Base-by-base conservation (phyloP, 2,113 vertebrate genomes). In the Austrofundulus limnaeus region DNA sequence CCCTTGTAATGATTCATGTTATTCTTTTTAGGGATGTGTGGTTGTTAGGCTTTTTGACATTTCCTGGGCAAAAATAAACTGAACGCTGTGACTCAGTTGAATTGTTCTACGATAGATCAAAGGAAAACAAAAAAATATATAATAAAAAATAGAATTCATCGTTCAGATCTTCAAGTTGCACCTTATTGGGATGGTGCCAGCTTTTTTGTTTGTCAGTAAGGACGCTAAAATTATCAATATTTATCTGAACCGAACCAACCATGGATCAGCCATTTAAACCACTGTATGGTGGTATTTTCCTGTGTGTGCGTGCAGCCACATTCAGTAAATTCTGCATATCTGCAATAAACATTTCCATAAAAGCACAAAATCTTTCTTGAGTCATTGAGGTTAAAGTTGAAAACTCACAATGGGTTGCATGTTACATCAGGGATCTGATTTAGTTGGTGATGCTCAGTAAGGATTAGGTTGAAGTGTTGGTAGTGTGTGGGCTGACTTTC, bases 361-460 rank as follows among this genome's bases (percentile, higher is more conserved):
- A 37, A 38, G 21, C 5, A 6, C 46, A 20, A 28, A 41, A 17
- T 31, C 11, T 24, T 72, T 75, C 20, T 2, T 70, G 16, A 70
- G 71, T 70, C 49, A 46, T 17, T 70, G 38, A 52, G 42, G 61
- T 1, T 65, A 31, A 75, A 54, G 45, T 57, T 48, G 16, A 61
- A 52, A 42, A 20, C 50, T 55, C 58, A 60, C 43, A 75, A 57
- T 87, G 52, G 56, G 50, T 66, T 74, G 55, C 38, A 48, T 67
- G 16, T 12, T 64, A 52, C 39, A 64, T 53, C 49, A 23, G 19
- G 51, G 66, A 73, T 75, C 76, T 80, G 65, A 16, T 70, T 52
- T 14, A 38, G 39, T 39, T 48, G 53, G 17, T 63, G 45, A 78
- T 65, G 61, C 48, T 70, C 45, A 48, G 34, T 24, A 15, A 14